Evolutionary conservation across 2,797 vertebrate genomes (phyloP).

Genomic region (Chromis chromis): DNA sequence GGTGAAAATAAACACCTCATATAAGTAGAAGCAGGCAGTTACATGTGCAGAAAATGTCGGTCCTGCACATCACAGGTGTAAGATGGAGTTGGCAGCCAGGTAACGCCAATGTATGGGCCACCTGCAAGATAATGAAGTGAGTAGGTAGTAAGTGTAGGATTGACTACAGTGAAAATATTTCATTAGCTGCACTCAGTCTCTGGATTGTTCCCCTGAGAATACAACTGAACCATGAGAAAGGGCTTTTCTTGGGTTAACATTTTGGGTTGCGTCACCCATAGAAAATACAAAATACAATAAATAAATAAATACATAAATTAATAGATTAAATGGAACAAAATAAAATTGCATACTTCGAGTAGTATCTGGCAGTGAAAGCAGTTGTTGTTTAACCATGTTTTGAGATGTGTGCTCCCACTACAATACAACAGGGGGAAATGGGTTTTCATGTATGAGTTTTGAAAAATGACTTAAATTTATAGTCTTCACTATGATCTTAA

Average conservation of each 20-base stretch:
- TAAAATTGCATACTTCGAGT: too few relatives aligned
- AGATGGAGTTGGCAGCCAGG: slow-evolving; percentile 60
- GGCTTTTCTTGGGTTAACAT: not conserved
- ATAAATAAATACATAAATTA: too few relatives aligned
- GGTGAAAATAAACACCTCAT: slow-evolving; percentile 65
- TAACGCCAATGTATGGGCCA: slow-evolving; percentile 52
- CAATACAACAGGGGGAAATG: too few relatives aligned
- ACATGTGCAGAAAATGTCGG: slow-evolving; percentile 49
- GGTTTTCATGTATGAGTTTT: too few relatives aligned
- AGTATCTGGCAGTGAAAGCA: too few relatives aligned
- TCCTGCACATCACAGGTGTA: slow-evolving; percentile 45
- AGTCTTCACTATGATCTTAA: too few relatives aligned
- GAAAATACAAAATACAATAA: too few relatives aligned
- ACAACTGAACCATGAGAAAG: slow-evolving; percentile 45
- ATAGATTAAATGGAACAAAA: too few relatives aligned
- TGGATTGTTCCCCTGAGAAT: slow-evolving; percentile 63
- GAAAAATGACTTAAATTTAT: too few relatives aligned
- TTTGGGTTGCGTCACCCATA: too few relatives aligned
- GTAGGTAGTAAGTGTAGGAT: slow-evolving; percentile 62
- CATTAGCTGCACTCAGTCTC: slow-evolving; percentile 77
- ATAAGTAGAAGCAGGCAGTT: slow-evolving; percentile 68
- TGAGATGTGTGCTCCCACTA: too few relatives aligned
- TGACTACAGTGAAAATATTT: slow-evolving; percentile 74
- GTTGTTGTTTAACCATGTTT: too few relatives aligned
- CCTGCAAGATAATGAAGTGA: slow-evolving; percentile 72